Base-by-base conservation (phyloP, 1,140 invertebrate genomes). In the Megathymus violae region DNA sequence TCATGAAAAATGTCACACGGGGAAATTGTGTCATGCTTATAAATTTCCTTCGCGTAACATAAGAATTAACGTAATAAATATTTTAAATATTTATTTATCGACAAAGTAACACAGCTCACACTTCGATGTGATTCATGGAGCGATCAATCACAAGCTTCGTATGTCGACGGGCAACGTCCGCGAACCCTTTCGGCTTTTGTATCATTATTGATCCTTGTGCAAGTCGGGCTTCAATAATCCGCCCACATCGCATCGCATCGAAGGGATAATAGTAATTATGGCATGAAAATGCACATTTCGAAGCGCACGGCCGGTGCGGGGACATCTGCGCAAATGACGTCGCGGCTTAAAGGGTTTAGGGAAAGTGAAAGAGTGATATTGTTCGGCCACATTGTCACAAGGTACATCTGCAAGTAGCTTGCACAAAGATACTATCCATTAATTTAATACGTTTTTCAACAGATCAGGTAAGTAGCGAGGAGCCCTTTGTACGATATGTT, bases 281-380 rank as follows among this genome's bases (percentile, higher is more conserved):
- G 52, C 44, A 50, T 62, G 60, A 71, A 69, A 76, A 76, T 82
- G 82, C 76, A 80, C 70, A 78, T 83, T 82, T 80, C 67, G 64
- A 64, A 69, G 61, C 62, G 65, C 65, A 61, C 52, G 31, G 62
- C 62, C 76, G n/a, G 70, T 64, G 62, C 34, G 31, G 62, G 54
- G 60, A 56, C 74, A 79, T 82, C 80, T 82, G 80, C 48, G 64
- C 67, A 59, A 65, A 68, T 54, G 51, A 48, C 60, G 58, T 46
- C 25, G 46, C 44, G 62, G 66, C 59, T n/a, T 43, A 56, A 71
- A 69, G 68, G 75, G 73, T 69, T 70, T 52, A 36, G 48, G 38
- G 62, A 69, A 54, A 75, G 74, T 76, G 66, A 78, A 68, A 77
- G 64, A 59, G 52, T 17, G 10, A 44, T 11, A 27, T 14, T 43